These are phyloP conservation scores for Amia ocellicauda DNA, from an alignment of 2,113 vertebrate species.

Conservation along the genomic window DNA sequence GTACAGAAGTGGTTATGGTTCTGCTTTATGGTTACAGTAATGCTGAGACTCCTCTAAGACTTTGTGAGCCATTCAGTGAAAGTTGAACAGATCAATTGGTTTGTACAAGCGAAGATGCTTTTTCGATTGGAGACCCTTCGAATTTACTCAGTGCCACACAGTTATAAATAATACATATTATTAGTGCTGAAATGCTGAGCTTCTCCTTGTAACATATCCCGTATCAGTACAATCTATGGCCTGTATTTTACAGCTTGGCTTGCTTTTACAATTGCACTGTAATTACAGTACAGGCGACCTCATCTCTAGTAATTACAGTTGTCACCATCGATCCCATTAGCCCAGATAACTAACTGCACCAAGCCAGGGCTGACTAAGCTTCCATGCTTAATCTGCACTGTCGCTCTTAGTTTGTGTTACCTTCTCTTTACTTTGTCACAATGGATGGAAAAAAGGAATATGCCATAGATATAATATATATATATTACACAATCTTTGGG, in stretches of 20 bases:
- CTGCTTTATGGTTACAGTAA: too few species aligned
- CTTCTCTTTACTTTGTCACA: slow-evolving; percentile 2
- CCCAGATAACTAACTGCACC: slow-evolving; percentile 69
- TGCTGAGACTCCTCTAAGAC: too few species aligned
- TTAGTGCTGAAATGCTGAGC: slow-evolving; percentile 43
- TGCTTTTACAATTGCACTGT: slow-evolving; percentile 57
- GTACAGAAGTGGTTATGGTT: too few species aligned
- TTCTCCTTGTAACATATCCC: slow-evolving; percentile 45
- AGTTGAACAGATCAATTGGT: slow-evolving; percentile 36
- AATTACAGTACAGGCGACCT: slow-evolving; percentile 74
- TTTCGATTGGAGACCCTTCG: slow-evolving; percentile 28
- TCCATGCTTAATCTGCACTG: slow-evolving; percentile 56
- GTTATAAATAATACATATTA: slow-evolving; percentile 52
- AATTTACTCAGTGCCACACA: slow-evolving; percentile 5
- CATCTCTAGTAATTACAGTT: slow-evolving; percentile 74
- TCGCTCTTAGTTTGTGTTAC: slow-evolving; percentile 37
- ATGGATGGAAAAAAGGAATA: too few species aligned
- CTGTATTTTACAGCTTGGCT: slow-evolving; percentile 55
- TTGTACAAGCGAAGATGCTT: slow-evolving; percentile 47
- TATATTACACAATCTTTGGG: too few species aligned
- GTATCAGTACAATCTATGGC: slow-evolving; percentile 51
- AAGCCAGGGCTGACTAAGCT: slow-evolving; percentile 53
- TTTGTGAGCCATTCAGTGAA: too few species aligned
- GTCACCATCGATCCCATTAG: slow-evolving; percentile 75
- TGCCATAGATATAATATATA: too few species aligned